These are phyloP conservation scores for Crotalus viridis DNA, from an alignment of 2,113 vertebrate species.

Conservation along the genomic window DNA sequence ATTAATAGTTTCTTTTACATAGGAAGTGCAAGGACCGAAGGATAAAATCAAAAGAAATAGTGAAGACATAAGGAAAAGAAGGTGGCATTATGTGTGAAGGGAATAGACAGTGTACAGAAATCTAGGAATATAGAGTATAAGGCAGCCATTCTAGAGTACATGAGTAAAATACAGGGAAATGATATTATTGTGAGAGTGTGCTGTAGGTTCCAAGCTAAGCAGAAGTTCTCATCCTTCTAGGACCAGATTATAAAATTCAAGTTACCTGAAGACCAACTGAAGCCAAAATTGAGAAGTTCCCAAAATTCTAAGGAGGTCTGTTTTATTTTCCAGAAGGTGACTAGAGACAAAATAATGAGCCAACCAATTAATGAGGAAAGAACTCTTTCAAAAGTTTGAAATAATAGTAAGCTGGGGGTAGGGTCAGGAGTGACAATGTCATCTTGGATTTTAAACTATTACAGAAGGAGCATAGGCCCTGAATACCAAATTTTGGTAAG, in stretches of 20 bases:
- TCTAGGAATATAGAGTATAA: neutral
- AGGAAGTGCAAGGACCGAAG: neutral
- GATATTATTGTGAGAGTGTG: neutral
- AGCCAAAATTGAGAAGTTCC: neutral
- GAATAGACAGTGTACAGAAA: neutral
- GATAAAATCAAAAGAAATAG: neutral
- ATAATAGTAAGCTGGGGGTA: neutral
- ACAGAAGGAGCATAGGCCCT: neutral
- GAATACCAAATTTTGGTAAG: neutral
- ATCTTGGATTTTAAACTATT: neutral
- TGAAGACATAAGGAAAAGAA: neutral
- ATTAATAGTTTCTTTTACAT: neutral
- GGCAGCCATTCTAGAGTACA: neutral
- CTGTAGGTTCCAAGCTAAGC: neutral
- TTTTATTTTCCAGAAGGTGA: neutral
- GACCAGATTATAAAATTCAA: neutral
- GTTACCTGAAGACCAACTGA: neutral
- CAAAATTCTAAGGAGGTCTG: neutral
- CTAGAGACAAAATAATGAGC: neutral
- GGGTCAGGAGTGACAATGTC: neutral
- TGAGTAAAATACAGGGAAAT: neutral
- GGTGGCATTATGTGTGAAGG: neutral
- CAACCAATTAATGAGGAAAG: neutral
- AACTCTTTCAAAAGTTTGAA: neutral
- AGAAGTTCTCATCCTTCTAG: neutral